Percentiles rank a stretch among this genome's conserved stretches.
Evolutionary conservation across 2,888 invertebrate genomes (phyloP).

Genomic region (Ophion slaviceki): DNA sequence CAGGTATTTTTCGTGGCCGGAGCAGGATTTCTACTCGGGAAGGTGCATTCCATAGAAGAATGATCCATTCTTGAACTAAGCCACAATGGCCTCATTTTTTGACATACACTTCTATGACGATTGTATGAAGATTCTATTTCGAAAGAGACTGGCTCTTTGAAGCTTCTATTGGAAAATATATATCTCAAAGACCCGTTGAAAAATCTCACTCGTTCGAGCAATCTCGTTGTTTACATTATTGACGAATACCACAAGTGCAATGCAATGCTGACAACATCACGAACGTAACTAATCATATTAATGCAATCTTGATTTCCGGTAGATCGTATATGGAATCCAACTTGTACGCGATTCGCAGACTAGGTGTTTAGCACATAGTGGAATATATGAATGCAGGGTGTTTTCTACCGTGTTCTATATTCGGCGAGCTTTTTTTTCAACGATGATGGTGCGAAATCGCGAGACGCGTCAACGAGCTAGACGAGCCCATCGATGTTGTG

Average conservation of each 20-base stretch:
- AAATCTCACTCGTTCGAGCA: not conserved
- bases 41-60: no score
- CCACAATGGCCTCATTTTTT: no score
- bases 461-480: slow-evolving; percentile 44
- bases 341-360: slow-evolving; percentile 32
- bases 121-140: no score
- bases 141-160: no score
- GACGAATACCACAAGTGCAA: not conserved
- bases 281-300: slow-evolving; percentile 37
- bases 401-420: slow-evolving; percentile 44
- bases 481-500: slow-evolving; percentile 24
- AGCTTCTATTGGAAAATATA: no score
- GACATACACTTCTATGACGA: no score
- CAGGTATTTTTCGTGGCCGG: no score
- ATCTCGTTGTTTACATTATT: not conserved
- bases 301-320: slow-evolving; percentile 3
- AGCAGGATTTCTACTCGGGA: no score
- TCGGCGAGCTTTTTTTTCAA: slow-evolving; percentile 38
- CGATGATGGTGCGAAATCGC: slow-evolving; percentile 29
- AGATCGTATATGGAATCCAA: slow-evolving; percentile 47
- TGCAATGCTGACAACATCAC: not conserved
- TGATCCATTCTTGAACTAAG: no score
- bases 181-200: not conserved
- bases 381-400: slow-evolving; percentile 34
- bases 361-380: slow-evolving; percentile 45